phyloP scores from a whole-genome alignment of 2,888 invertebrate genomes.

The Tetragonula carbonaria region DNA sequence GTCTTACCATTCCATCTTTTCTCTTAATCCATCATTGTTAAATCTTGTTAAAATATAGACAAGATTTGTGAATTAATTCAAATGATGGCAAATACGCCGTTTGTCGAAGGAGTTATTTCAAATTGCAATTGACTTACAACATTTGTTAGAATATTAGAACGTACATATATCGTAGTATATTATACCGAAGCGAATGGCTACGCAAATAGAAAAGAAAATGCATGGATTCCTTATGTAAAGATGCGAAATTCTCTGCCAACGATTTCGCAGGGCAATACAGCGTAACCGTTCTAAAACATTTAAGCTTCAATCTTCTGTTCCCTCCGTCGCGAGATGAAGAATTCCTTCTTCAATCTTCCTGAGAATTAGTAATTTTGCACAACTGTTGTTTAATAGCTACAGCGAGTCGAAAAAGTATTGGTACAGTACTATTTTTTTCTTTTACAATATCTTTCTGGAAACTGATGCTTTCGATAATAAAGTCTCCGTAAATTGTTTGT shows the following conservation, averaged over 20 bases:
- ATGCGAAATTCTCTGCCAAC: not conserved
- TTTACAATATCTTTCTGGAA: no score
- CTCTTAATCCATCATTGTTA: no score
- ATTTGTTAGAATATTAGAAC: not conserved
- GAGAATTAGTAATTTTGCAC: slow-evolving; percentile 52
- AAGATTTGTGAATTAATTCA: slow-evolving; percentile 13
- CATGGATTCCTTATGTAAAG: not conserved
- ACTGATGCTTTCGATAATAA: no score
- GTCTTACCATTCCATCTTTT: no score
- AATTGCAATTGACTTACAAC: not conserved
- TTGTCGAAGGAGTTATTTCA: slow-evolving; percentile 6
- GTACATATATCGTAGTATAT: not conserved
- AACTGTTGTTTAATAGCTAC: not conserved
- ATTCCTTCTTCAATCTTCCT: slow-evolving; percentile 51
- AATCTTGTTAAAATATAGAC: not conserved
- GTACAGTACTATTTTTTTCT: no score
- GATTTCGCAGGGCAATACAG: not conserved
- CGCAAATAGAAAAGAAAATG: slow-evolving; percentile 13
- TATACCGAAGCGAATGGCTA: slow-evolving; percentile 28
- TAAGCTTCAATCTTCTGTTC: not conserved
- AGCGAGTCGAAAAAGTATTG: no score
- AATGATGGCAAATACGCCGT: not conserved
- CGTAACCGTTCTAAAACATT: slow-evolving; percentile 30
- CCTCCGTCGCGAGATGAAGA: slow-evolving; percentile 42
- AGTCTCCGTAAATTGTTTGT: no score